Percentiles rank a stretch among this genome's conserved stretches.
Evolutionary conservation across 2,797 vertebrate species (phyloP).

Genomic region (Dendrocincla fuliginosa): DNA sequence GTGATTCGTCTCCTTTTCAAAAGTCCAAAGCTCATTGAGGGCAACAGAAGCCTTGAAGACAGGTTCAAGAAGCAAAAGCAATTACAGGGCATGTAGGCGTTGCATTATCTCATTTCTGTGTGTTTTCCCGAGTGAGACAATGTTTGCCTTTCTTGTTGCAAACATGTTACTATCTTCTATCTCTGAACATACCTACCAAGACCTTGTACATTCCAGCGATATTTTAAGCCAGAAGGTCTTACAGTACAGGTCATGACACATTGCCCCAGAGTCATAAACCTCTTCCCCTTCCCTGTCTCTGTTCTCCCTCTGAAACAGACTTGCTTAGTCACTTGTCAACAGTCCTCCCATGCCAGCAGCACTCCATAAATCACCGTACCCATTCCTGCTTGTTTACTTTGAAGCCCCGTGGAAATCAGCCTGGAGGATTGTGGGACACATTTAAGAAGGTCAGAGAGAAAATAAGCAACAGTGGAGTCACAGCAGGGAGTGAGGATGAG

Average conservation of each 20-base stretch:
- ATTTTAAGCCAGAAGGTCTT: constrained; percentile 5
- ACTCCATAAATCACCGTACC: background rate
- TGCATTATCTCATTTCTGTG: background rate
- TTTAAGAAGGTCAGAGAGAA: background rate
- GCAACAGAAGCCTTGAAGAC: background rate
- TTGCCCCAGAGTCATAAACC: background rate
- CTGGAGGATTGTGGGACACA: background rate
- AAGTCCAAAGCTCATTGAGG: background rate
- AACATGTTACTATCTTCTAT: background rate
- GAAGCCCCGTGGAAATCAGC: background rate
- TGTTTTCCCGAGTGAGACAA: background rate
- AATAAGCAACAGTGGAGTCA: background rate
- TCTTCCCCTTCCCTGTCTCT: background rate
- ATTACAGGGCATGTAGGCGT: background rate
- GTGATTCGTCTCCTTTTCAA: background rate
- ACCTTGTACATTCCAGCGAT: background rate
- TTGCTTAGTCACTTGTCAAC: background rate
- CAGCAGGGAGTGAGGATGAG: background rate
- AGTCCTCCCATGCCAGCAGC: background rate
- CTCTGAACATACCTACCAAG: background rate
- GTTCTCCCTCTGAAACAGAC: background rate
- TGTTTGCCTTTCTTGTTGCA: background rate
- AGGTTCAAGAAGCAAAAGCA: background rate
- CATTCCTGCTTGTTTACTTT: background rate
- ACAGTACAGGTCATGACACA: background rate